phyloP scores from a whole-genome alignment of 1,140 invertebrate species.

The Ylistrum balloti region DNA sequence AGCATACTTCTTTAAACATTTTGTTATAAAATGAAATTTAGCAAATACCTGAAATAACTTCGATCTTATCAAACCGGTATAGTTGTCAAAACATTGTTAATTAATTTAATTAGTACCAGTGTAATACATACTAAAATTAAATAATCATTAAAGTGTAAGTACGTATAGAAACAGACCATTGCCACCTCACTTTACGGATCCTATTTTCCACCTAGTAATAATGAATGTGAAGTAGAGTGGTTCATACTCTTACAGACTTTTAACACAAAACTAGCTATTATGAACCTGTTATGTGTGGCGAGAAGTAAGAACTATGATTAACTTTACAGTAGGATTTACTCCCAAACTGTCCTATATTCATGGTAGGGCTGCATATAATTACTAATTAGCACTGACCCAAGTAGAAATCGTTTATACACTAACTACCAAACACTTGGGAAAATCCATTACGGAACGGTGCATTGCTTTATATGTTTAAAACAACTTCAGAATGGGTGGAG shows the following conservation, averaged over 20 bases:
- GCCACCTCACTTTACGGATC: background rate
- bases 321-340: background rate
- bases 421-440: constrained; percentile 38
- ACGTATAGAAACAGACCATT: constrained; percentile 13
- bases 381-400: constrained; percentile 30
- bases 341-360: constrained; percentile 20
- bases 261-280: constrained; percentile 35
- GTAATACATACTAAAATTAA: background rate
- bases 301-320: background rate
- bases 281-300: background rate
- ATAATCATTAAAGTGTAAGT: background rate
- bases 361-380: constrained; percentile 12
- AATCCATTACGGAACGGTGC: constrained; percentile 37
- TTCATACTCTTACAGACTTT: background rate
- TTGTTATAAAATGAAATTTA: background rate
- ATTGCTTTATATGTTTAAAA: constrained; percentile 3
- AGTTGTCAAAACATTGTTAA: background rate
- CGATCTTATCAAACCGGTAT: background rate
- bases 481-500: constrained; percentile 37
- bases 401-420: constrained; percentile 3
- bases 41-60: background rate
- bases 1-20: background rate
- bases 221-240: background rate
- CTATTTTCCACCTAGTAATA: background rate
- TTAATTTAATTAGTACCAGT: background rate